A percentile compares a stretch with the other conserved stretches of the same genome.
Conservation (phyloP, 2,888 invertebrate species). For the Callosobruchus maculatus region DNA sequence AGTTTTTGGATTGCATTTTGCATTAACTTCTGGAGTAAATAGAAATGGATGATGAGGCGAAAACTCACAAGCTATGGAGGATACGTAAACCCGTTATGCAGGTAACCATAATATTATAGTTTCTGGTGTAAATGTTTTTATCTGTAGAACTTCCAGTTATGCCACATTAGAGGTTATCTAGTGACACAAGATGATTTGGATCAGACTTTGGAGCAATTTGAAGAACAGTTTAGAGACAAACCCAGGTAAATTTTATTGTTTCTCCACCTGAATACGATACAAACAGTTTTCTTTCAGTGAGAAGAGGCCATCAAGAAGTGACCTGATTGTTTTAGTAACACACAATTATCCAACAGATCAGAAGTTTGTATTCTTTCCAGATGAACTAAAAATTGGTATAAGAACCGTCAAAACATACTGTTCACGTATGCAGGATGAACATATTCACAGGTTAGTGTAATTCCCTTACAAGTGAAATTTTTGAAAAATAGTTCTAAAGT, state of each 20-base stretch:
- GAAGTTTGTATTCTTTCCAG: slow-evolving; percentile 99
- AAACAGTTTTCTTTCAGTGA: slow-evolving; percentile 63
- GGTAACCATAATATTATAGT: slow-evolving; percentile 50
- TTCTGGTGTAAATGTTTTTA: slow-evolving; percentile 6
- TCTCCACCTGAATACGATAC: not conserved
- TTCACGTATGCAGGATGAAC: slow-evolving; percentile 99
- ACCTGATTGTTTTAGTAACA: slow-evolving; percentile 93
- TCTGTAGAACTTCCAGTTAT: slow-evolving; percentile 61
- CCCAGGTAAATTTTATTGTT: slow-evolving; percentile 64
- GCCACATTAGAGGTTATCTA: slow-evolving; percentile 96
- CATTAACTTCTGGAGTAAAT: too few species aligned
- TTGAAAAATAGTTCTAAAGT: too few species aligned
- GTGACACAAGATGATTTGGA: slow-evolving; percentile 99
- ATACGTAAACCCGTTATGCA: slow-evolving; percentile 99
- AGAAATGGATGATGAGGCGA: slow-evolving; percentile 92
- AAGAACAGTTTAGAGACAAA: slow-evolving; percentile 94
- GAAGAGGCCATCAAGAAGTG: slow-evolving; percentile 86
- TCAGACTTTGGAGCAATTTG: slow-evolving; percentile 96
- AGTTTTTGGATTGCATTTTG: too few species aligned
- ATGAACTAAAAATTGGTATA: slow-evolving; percentile 98
- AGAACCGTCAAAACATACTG: slow-evolving; percentile 99
- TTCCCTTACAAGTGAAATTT: too few species aligned
- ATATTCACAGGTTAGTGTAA: slow-evolving; percentile 86
- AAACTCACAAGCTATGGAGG: slow-evolving; percentile 97
- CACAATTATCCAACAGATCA: slow-evolving; percentile 99